These are phyloP conservation scores for Microplitis deprimator DNA, from an alignment of 2,888 invertebrate genomes.

Conservation along the genomic window DNA sequence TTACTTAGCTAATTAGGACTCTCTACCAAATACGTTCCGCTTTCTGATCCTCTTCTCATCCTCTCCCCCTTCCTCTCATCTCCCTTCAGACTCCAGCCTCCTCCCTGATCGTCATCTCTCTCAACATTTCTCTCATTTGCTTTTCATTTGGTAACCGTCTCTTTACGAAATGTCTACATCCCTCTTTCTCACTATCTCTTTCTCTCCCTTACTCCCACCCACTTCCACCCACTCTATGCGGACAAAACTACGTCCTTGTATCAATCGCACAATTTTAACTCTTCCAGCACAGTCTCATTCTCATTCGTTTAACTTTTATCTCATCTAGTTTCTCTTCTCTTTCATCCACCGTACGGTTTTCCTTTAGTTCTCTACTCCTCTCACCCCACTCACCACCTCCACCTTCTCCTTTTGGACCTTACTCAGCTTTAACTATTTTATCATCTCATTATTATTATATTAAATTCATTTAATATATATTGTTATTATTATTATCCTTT, in stretches of 20 bases:
- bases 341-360: not conserved
- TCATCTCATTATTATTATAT: not conserved
- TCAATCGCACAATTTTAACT: slow-evolving; percentile 13
- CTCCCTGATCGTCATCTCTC: slow-evolving; percentile 44
- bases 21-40: slow-evolving; percentile 40
- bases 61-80: slow-evolving; percentile 25
- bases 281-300: slow-evolving; percentile 23
- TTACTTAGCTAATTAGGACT: slow-evolving; percentile 71
- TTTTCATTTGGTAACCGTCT: not conserved
- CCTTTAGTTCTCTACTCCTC: slow-evolving; percentile 26
- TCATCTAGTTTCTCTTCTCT: slow-evolving; percentile 17
- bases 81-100: not conserved
- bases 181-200: slow-evolving; percentile 43
- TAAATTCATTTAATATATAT: slow-evolving; percentile 57
- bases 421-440: slow-evolving; percentile 11
- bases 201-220: slow-evolving; percentile 36
- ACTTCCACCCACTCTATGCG: slow-evolving; percentile 35
- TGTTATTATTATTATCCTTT: slow-evolving; percentile 36
- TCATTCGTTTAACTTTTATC: slow-evolving; percentile 13
- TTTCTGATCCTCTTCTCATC: slow-evolving; percentile 19
- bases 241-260: slow-evolving; percentile 1
- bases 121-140: slow-evolving; percentile 5
- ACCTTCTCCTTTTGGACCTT: slow-evolving; percentile 24
- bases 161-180: slow-evolving; percentile 18
- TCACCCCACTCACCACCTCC: slow-evolving; percentile 27